These are phyloP conservation scores for Anguilla anguilla DNA, from an alignment of 2,797 vertebrate species.

Conservation along the genomic window DNA sequence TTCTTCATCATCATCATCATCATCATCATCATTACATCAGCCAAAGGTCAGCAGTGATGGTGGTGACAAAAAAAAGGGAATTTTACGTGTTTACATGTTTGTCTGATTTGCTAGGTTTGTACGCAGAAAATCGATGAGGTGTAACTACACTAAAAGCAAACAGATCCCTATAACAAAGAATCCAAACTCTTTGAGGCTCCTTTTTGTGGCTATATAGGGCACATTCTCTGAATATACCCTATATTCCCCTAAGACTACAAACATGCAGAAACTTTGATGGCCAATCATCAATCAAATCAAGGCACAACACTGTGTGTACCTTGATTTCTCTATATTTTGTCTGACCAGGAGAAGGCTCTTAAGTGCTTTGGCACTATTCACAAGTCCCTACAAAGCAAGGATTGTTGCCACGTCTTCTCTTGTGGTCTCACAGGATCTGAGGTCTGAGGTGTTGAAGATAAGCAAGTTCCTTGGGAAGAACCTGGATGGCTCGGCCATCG, in stretches of 20 bases:
- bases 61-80: neutral
- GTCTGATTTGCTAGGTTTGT: too few species aligned
- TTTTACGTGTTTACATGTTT: neutral
- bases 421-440: slow-evolving; percentile 53
- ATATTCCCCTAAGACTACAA: neutral
- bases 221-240: neutral
- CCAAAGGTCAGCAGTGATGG: neutral
- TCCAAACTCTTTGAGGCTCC: too few species aligned
- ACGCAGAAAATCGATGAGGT: too few species aligned
- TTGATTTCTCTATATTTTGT: neutral
- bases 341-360: neutral
- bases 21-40: neutral
- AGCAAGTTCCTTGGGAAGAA: slow-evolving; percentile 54
- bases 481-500: slow-evolving; percentile 46
- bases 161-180: too few species aligned
- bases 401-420: neutral
- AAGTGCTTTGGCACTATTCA: neutral
- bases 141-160: too few species aligned
- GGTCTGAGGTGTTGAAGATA: slow-evolving; percentile 56
- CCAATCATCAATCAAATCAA: neutral
- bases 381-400: neutral
- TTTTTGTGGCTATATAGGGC: neutral
- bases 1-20: neutral
- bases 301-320: neutral
- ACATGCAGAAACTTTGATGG: too few species aligned